These are phyloP conservation scores for Melipona quadrifasciata DNA, from an alignment of 1,140 invertebrate genomes.

Conservation along the genomic window DNA sequence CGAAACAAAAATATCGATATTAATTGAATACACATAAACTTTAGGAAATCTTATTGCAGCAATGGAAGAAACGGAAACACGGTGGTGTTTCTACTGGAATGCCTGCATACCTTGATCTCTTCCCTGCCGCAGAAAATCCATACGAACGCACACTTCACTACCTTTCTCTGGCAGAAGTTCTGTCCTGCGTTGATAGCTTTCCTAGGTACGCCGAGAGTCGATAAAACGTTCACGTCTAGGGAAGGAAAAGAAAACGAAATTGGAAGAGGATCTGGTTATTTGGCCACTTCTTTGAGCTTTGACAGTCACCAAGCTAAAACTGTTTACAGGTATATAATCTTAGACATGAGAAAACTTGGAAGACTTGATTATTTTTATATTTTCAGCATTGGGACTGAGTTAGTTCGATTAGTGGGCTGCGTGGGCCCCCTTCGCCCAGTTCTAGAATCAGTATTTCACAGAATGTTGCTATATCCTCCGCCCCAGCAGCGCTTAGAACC, in stretches of 20 bases:
- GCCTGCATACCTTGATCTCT: conserved; percentile 91
- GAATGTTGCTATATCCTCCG: conserved; percentile 94
- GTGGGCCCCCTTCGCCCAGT: conserved; percentile 92
- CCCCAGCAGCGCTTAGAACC: conserved; percentile 92
- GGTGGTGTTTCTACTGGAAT: conserved; percentile 91
- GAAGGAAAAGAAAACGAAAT: conserved; percentile 84
- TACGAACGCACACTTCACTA: conserved; percentile 91
- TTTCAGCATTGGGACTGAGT: conserved; percentile 92
- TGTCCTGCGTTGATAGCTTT: conserved; percentile 94
- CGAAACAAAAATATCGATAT: conserved; percentile 33
- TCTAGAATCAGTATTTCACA: conserved; percentile 94
- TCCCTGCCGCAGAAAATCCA: conserved; percentile 91
- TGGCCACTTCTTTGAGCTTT: conserved; percentile 88
- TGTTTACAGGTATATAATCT: conserved; percentile 88
- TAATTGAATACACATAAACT: not conserved
- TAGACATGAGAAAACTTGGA: not conserved
- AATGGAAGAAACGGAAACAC: conserved; percentile 84
- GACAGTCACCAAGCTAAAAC: conserved; percentile 91
- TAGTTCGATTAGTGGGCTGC: conserved; percentile 92
- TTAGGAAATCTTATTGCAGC: conserved; percentile 80
- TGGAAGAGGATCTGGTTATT: conserved; percentile 87
- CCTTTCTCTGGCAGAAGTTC: conserved; percentile 95
- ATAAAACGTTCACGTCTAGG: conserved; percentile 87
- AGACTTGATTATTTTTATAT: not conserved
- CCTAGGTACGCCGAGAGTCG: conserved; percentile 89